Conservation (phyloP, 2,888 invertebrate species). For the Apotomis turbidana region DNA sequence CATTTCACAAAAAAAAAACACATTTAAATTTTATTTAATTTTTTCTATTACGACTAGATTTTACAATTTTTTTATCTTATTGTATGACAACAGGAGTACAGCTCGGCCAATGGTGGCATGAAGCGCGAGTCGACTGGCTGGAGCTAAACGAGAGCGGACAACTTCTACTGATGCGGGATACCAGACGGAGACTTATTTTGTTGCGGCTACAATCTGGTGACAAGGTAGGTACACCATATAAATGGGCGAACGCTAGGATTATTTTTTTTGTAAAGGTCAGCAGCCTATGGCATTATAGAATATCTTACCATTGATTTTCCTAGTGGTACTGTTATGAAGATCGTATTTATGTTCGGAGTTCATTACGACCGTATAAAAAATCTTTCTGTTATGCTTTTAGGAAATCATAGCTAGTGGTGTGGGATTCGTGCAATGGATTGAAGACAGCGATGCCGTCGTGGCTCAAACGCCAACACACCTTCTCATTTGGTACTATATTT, state of each 20-base stretch:
- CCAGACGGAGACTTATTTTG: slow-evolving; percentile 88
- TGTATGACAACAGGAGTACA: slow-evolving; percentile 75
- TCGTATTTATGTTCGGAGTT: too few relatives aligned
- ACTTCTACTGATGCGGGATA: slow-evolving; percentile 95
- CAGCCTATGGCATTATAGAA: too few relatives aligned
- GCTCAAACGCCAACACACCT: slow-evolving; percentile 96
- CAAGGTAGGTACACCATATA: slow-evolving; percentile 61
- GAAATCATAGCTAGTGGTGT: slow-evolving; percentile 89
- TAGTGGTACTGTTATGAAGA: too few relatives aligned
- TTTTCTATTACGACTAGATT: too few relatives aligned
- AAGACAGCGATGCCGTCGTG: slow-evolving; percentile 98
- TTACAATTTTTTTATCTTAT: too few relatives aligned
- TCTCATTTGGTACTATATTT: slow-evolving; percentile 91
- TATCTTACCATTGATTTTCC: too few relatives aligned
- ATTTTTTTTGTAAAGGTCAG: too few relatives aligned
- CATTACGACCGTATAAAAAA: not conserved
- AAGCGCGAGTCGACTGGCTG: slow-evolving; percentile 98
- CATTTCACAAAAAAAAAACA: too few relatives aligned
- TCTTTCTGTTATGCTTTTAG: slow-evolving; percentile 52
- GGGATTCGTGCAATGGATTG: slow-evolving; percentile 92
- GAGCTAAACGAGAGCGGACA: slow-evolving; percentile 98
- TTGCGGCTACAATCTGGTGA: slow-evolving; percentile 84
- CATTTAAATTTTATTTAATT: too few relatives aligned
- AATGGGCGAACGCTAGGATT: too few relatives aligned
- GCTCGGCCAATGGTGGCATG: slow-evolving; percentile 93